Percentiles rank a stretch among this genome's conserved stretches.
These are phyloP conservation scores for Adoxophyes honmai DNA, from an alignment of 1,140 invertebrate species.

Conservation along the genomic window DNA sequence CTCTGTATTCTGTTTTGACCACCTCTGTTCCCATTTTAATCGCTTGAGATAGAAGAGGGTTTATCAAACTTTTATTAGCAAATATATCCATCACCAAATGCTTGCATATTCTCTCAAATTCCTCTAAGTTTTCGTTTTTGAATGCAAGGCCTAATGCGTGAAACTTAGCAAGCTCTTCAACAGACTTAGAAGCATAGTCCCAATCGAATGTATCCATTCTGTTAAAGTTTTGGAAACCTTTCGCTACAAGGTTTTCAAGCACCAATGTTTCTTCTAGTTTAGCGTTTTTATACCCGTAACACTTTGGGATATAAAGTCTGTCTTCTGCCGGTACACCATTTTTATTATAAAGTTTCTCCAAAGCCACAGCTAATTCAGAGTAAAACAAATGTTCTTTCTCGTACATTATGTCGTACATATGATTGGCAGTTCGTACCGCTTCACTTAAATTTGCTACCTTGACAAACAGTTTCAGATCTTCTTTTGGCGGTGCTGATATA, in stretches of 20 bases:
- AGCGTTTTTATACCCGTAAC: slow-evolving; percentile 10
- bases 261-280: slow-evolving; percentile 25
- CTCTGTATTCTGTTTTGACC: background rate
- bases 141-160: slow-evolving; percentile 36
- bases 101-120: slow-evolving; percentile 14
- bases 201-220: slow-evolving; percentile 29
- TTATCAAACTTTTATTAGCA: background rate
- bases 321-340: background rate
- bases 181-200: slow-evolving; percentile 24
- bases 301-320: slow-evolving; percentile 19
- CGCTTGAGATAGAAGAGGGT: background rate
- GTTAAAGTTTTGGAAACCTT: slow-evolving; percentile 22
- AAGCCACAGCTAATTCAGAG: background rate
- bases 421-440: slow-evolving; percentile 21
- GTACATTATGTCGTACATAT: slow-evolving; percentile 6
- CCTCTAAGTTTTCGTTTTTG: slow-evolving; percentile 17
- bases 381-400: slow-evolving; percentile 21
- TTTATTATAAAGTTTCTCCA: background rate
- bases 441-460: slow-evolving; percentile 45
- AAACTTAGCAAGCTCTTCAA: slow-evolving; percentile 24
- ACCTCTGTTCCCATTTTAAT: background rate
- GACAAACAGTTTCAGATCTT: slow-evolving; percentile 41
- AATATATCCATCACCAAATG: background rate
- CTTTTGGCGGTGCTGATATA: slow-evolving; percentile 18
- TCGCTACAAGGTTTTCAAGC: slow-evolving; percentile 24